Evolutionary conservation across 2,888 invertebrate genomes (phyloP).

Genomic region (Siphlonurus alternatus): DNA sequence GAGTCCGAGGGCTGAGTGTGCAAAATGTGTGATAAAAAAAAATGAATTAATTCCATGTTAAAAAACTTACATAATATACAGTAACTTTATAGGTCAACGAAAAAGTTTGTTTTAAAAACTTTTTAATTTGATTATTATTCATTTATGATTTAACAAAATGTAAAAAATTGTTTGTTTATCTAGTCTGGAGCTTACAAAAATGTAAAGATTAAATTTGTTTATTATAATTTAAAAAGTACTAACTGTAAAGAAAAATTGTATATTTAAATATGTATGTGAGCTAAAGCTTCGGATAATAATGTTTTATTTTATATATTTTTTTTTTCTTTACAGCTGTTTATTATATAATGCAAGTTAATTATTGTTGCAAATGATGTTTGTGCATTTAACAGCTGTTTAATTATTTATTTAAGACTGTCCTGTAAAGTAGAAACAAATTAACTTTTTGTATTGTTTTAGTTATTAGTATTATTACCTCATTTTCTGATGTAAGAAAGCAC

Average conservation of each 20-base stretch:
- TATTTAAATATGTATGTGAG: constrained; percentile 12
- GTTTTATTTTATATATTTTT: constrained; percentile 11
- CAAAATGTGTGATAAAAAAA: neutral
- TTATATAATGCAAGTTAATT: neutral
- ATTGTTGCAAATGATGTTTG: neutral
- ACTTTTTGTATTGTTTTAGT: neutral
- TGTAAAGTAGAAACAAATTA: neutral
- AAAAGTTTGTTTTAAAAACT: too few species aligned
- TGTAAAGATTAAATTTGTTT: neutral
- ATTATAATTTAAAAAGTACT: too few species aligned
- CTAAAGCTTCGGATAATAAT: constrained; percentile 2
- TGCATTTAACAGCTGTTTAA: too few species aligned
- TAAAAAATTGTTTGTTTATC: neutral
- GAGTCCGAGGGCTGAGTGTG: constrained; percentile 7
- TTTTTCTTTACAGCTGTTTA: constrained; percentile 26
- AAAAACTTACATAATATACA: too few species aligned
- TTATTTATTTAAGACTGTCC: neutral
- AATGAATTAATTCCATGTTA: neutral
- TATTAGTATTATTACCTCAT: neutral
- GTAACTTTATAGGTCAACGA: too few species aligned
- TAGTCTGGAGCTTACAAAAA: neutral
- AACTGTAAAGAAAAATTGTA: constrained; percentile 14
- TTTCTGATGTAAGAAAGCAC: neutral
- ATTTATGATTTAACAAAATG: neutral
- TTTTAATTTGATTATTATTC: neutral